Conservation (phyloP, 2,797 vertebrate species). For the Tokudaia tokunoshimensis region DNA sequence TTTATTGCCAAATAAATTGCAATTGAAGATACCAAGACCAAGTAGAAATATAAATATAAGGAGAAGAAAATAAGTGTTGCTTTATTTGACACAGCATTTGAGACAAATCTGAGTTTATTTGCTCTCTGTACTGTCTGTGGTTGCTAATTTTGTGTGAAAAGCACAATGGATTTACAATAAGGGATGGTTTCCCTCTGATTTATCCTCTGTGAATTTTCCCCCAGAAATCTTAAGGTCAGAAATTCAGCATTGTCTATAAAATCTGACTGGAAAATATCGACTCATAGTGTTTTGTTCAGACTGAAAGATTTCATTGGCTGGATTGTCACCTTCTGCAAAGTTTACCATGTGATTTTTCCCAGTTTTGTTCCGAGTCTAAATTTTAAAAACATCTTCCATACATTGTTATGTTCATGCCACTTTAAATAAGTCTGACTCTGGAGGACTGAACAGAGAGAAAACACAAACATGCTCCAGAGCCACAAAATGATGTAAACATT, state of each 20-base stretch:
- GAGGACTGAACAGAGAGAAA: slow-evolving; percentile 4
- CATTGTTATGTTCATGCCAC: background rate
- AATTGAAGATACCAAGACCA: slow-evolving; percentile 79
- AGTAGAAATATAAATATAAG: slow-evolving; percentile 72
- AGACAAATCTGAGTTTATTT: slow-evolving; percentile 71
- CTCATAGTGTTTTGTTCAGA: background rate
- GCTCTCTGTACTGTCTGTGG: background rate
- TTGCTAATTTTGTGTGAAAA: slow-evolving; percentile 55
- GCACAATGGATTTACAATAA: slow-evolving; percentile 34
- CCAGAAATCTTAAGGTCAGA: background rate
- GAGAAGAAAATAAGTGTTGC: slow-evolving; percentile 70
- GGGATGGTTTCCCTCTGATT: slow-evolving; percentile 4
- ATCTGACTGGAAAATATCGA: slow-evolving; percentile 26
- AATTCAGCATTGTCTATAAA: slow-evolving; percentile 41
- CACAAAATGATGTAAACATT: background rate
- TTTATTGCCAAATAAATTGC: slow-evolving; percentile 85
- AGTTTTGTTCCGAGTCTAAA: background rate
- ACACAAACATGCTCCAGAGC: background rate
- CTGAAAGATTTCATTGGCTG: background rate
- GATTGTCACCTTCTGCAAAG: background rate
- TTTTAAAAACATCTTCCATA: background rate
- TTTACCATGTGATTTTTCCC: slow-evolving; percentile 11
- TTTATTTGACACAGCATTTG: slow-evolving; percentile 70
- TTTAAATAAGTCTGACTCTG: background rate
- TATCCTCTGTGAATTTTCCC: background rate